Evolutionary conservation across 2,888 invertebrate species (phyloP).

Genomic region (Tenthredo notha): DNA sequence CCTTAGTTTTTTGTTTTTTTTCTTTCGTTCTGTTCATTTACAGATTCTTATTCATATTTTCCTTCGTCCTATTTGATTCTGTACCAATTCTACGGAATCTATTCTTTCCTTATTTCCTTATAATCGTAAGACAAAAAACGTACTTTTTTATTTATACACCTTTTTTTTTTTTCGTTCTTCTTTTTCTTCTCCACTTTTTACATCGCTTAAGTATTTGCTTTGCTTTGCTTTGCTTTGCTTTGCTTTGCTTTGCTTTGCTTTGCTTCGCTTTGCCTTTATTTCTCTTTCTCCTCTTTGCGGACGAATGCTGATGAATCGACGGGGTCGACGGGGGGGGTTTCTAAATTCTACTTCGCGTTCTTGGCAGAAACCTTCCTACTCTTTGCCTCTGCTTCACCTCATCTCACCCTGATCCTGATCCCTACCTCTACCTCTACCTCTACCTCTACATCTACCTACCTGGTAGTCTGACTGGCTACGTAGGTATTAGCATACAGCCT

Average conservation of each 20-base stretch:
- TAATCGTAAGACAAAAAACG: background rate
- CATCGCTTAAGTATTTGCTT: constrained; percentile 10
- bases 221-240: background rate
- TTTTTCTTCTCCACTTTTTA: background rate
- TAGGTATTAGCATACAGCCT: constrained; percentile 25
- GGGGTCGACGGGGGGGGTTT: background rate
- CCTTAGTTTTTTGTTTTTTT: background rate
- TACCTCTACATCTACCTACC: constrained; percentile 1
- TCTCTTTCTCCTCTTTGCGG: constrained; percentile 33
- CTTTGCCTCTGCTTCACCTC: constrained; percentile 57
- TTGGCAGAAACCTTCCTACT: constrained; percentile 14
- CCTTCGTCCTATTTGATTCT: background rate
- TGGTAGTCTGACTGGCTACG: background rate
- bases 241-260: background rate
- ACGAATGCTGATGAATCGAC: constrained; percentile 45
- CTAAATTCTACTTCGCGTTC: constrained; percentile 16
- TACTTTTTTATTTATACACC: background rate
- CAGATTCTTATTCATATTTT: background rate
- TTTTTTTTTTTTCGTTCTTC: background rate
- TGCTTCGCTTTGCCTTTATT: constrained; percentile 13
- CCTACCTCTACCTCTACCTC: background rate
- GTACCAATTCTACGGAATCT: background rate
- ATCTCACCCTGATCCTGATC: background rate
- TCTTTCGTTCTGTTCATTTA: background rate
- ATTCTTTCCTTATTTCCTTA: background rate